Evolutionary conservation across 2,888 invertebrate species (phyloP).

Genomic region (Pecten maximus): DNA sequence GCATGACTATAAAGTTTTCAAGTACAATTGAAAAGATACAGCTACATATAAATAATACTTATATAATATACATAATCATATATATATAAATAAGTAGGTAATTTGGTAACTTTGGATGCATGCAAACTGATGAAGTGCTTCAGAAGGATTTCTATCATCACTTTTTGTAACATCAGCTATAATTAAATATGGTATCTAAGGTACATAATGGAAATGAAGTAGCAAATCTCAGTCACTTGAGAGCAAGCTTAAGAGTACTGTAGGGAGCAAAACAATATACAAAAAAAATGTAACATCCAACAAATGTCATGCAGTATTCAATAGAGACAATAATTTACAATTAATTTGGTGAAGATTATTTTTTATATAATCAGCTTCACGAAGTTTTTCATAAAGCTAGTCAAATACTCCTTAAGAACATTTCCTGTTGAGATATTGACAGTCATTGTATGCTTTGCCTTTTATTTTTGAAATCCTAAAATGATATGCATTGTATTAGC

Average conservation of each 20-base stretch:
- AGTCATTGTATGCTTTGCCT: too few species aligned
- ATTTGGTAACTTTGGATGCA: slow-evolving; percentile 27
- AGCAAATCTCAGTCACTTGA: neutral
- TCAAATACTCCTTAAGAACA: too few species aligned
- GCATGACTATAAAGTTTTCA: neutral
- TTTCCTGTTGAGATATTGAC: too few species aligned
- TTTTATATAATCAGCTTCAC: too few species aligned
- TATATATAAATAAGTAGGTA: neutral
- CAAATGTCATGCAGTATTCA: too few species aligned
- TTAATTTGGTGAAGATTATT: too few species aligned
- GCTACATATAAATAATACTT: neutral
- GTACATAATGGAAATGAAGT: neutral
- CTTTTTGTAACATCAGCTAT: neutral
- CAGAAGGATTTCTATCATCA: neutral
- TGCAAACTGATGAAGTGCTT: neutral
- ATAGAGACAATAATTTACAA: too few species aligned
- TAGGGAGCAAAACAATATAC: neutral
- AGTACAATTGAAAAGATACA: neutral
- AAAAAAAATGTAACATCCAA: too few species aligned
- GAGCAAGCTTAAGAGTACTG: neutral
- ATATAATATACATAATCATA: too few species aligned
- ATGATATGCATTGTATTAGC: too few species aligned
- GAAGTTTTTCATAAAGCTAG: too few species aligned
- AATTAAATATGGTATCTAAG: neutral
- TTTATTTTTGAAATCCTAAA: too few species aligned